phyloP scores from a whole-genome alignment of 2,888 invertebrate species.

The Tipula lateralis region DNA sequence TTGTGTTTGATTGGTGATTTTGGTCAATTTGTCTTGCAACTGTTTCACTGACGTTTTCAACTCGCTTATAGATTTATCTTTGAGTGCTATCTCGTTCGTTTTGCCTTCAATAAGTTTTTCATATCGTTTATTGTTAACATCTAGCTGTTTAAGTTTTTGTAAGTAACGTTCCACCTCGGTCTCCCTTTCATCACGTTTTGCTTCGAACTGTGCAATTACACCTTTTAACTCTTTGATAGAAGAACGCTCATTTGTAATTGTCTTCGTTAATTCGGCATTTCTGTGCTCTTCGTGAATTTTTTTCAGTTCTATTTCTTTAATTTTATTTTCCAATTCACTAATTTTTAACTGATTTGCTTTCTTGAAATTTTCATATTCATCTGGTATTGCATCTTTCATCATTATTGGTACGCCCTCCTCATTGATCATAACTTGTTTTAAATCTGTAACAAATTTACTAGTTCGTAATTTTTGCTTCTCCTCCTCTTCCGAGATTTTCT shows the following conservation, averaged over 20 bases:
- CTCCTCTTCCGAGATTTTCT: conserved; percentile 20
- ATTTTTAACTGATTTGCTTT: neutral
- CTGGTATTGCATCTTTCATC: neutral
- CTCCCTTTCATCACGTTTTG: neutral
- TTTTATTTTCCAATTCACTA: neutral
- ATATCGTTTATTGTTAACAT: neutral
- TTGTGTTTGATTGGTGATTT: neutral
- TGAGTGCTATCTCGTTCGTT: neutral
- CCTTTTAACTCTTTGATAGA: neutral
- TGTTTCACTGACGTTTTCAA: neutral
- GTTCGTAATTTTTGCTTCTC: neutral
- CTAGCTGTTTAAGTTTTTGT: neutral
- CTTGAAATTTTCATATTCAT: neutral
- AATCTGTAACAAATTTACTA: neutral
- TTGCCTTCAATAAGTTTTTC: neutral
- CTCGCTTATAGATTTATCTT: neutral
- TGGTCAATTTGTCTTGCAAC: neutral
- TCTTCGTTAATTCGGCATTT: neutral
- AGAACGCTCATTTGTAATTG: neutral
- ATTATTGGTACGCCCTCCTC: neutral
- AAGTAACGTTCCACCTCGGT: neutral
- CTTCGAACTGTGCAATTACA: neutral
- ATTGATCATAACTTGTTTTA: neutral
- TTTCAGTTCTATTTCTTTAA: neutral
- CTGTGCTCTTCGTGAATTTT: neutral